Base-by-base conservation (phyloP, 30 jellyfish, hydroid and myxozoan species). In the Pseudorhiza aurosa region DNA sequence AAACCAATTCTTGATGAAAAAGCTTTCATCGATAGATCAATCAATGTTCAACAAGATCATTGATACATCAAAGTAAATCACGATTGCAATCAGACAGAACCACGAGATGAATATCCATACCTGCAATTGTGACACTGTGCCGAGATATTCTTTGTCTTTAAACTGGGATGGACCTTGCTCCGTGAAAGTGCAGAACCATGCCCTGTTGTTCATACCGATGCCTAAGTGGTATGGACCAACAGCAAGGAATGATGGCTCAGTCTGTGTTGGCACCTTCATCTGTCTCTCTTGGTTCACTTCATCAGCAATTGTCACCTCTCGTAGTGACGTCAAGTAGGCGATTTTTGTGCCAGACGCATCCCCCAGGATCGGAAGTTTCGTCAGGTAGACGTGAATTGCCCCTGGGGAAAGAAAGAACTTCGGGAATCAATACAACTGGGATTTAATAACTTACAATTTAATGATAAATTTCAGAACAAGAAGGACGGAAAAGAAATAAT, bases 201-300 rank as follows among this genome's bases (percentile, higher is more conserved):
- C 98, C 40, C 98, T 59, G 53, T 91, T 91, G 79, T 91, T 91
- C 98, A 91, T 91, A 8, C 98, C 98, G 17, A 87, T 73, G 24
- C 93, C 98, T 46, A 91, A 80, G 60, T 91, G 96, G 56, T 74
- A 71, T 14, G 87, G 96, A 1, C 96, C 96, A 18, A 91, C 64
- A 2, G 94, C 98, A 45, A 91, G 60, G 86, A 91, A 91, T 36
- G 59, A 58, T 27, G 98, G 98, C 73, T 91, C 98, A 27, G 85
- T 82, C 17, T 71, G 84, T 4, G 96, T 91, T 19, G 96, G 73
- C 37, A 91, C 88, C 39, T 58, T 81, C 70, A 91, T 64, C 64
- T 78, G 77, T 42, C 73, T 58, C 72, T 90, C 97, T 72, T 88
- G 87, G 80, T 43, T 76, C 70, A 76, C 80, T 76, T 76, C 88